Evolutionary conservation across 2,888 invertebrate genomes (phyloP).

Genomic region (Dicranocentrus wangi): DNA sequence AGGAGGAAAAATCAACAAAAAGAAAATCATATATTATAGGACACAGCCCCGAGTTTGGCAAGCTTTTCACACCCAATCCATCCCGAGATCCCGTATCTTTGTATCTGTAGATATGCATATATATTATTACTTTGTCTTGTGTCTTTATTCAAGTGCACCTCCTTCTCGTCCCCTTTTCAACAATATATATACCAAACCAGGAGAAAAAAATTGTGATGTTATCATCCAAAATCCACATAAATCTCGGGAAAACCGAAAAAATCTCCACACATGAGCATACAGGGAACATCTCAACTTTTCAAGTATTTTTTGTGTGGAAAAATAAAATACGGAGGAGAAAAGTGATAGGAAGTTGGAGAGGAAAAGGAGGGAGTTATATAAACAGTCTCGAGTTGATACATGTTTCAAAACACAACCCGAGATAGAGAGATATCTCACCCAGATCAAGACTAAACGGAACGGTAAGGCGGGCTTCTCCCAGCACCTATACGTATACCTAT

Average conservation of each 20-base stretch:
- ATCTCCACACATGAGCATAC: constrained; percentile 25
- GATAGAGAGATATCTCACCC: background rate
- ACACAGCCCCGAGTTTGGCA: background rate
- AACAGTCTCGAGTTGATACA: constrained; percentile 14
- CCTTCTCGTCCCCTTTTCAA: constrained; percentile 14
- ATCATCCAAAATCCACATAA: constrained; percentile 59
- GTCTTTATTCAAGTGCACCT: background rate
- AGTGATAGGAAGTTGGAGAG: background rate
- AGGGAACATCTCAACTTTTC: constrained; percentile 32
- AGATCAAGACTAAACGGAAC: constrained; percentile 21
- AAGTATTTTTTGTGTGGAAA: constrained; percentile 7
- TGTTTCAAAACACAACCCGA: background rate
- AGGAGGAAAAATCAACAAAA: constrained; percentile 49
- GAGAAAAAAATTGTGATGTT: constrained; percentile 45
- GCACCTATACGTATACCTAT: too few species aligned
- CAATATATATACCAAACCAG: constrained; percentile 35
- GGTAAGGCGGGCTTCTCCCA: too few species aligned
- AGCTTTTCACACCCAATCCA: background rate
- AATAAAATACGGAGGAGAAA: constrained; percentile 12
- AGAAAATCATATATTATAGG: background rate
- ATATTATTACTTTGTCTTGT: background rate
- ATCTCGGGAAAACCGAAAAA: constrained; percentile 54
- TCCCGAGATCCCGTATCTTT: background rate
- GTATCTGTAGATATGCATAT: constrained; percentile 5
- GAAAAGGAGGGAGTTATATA: constrained; percentile 14